Conservation (phyloP, 2,797 vertebrate genomes). For the Heterohyrax brucei region DNA sequence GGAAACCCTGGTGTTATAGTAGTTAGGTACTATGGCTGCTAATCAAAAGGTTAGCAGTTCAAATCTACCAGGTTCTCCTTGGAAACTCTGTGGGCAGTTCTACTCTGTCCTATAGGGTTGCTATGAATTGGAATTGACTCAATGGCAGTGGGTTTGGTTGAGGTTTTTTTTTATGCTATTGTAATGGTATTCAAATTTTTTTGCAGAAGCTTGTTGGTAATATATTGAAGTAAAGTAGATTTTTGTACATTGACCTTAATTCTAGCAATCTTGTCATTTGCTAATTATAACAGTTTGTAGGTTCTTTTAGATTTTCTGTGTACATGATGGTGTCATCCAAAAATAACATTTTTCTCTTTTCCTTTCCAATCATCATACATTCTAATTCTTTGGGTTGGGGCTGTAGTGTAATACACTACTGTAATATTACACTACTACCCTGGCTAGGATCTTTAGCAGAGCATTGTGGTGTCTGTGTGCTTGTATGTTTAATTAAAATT, state of each 20-base stretch:
- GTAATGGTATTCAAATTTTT: not conserved
- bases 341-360: not conserved
- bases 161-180: not conserved
- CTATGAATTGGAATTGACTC: too few relatives aligned
- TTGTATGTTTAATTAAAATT: too few relatives aligned
- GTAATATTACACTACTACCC: not conserved
- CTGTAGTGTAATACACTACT: too few relatives aligned
- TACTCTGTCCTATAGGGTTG: too few relatives aligned
- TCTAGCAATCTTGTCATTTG: not conserved
- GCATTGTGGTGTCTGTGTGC: not conserved
- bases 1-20: too few relatives aligned
- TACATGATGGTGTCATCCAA: not conserved
- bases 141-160: too few relatives aligned
- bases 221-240: not conserved
- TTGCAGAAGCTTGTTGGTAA: not conserved
- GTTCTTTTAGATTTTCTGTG: not conserved
- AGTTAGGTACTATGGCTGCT: too few relatives aligned
- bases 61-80: too few relatives aligned
- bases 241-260: not conserved
- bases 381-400: not conserved
- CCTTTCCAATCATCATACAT: conserved; percentile 24
- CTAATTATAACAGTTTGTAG: not conserved
- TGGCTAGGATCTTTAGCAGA: not conserved
- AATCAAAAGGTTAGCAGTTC: too few relatives aligned
- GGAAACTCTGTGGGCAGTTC: too few relatives aligned